Evolutionary conservation across 92 coral and sea anemone genomes (phyloP).

Genomic region (Paramuricea clavata): DNA sequence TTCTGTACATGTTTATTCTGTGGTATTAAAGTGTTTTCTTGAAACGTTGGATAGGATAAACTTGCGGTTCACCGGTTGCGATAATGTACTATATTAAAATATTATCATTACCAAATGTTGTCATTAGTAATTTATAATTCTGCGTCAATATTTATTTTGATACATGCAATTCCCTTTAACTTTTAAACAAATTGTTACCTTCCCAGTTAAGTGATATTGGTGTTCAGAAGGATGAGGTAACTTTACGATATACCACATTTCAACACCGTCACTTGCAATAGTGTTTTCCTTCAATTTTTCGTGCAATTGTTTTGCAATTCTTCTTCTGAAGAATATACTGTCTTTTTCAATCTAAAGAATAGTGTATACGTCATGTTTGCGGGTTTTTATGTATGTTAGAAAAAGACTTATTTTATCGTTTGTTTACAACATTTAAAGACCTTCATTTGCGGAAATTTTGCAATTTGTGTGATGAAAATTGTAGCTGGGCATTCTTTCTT

Average conservation of each 20-base stretch:
- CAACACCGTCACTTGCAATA: background rate
- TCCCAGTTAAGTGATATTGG: slow-evolving; percentile 24
- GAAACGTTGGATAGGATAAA: too few species aligned
- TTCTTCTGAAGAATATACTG: slow-evolving; percentile 12
- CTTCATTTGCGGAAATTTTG: slow-evolving; percentile 36
- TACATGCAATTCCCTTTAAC: background rate
- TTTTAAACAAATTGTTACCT: background rate
- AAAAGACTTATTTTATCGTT: background rate
- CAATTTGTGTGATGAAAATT: slow-evolving; percentile 26
- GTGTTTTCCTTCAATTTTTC: background rate
- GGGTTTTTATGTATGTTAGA: background rate
- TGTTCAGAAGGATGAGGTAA: slow-evolving; percentile 14
- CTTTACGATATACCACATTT: background rate
- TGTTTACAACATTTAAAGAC: background rate
- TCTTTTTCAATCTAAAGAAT: slow-evolving; percentile 29
- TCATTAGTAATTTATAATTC: too few species aligned
- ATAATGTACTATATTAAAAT: too few species aligned
- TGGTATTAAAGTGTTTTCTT: too few species aligned
- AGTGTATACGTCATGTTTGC: background rate
- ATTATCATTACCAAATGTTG: too few species aligned
- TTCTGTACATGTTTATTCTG: too few species aligned
- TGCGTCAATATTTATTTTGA: too few species aligned
- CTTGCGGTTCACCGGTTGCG: too few species aligned
- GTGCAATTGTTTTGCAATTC: background rate
- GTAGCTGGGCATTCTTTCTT: slow-evolving; percentile 31